Base-by-base conservation (phyloP, 2,888 invertebrate genomes). In the Mycalesis mineus region DNA sequence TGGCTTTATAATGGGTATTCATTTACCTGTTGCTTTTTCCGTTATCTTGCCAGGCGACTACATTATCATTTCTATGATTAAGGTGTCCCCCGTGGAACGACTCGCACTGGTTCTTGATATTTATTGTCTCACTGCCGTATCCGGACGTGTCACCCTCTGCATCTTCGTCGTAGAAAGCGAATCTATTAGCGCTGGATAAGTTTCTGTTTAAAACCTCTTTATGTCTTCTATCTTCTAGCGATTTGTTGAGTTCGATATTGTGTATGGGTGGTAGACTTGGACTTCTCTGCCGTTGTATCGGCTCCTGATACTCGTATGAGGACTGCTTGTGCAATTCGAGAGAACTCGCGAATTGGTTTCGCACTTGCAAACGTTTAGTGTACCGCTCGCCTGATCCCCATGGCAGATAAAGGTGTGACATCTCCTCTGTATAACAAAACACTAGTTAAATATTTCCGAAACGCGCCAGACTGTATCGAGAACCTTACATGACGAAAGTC, bases 81-180 rank as follows among this genome's bases (percentile, higher is more conserved):
- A 63, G 69, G 13, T 60, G 69, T 55, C 68, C 66, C 28, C 78
- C 78, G 40, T 77, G 74, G 42, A 80, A 65, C 3, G 71, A 70
- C 22, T 73, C 70, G 60, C 73, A 77, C 56, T 73, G 77, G 61
- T 71, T 73, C 65, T 75, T 77, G 40, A 65, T 65, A 53, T 92
- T 91, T 9, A 92, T 82, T 48, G 94, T 94, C 75, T 96, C 95
- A 76, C 96, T 96, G 49, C 95, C 94, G 81, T 96, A 95, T 37
- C 96, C 96, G 31, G 95, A 95, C 55, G 95, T 95, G 72, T 95
- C 95, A 37, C 94, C 94, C 72, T 94, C 94, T 53, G 90, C 91
- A 66, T 91, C 88, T 70, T 88, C 88, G 69, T 88, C 88, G 66
- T 85, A 90, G 68, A 89, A 87, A n/a, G 86, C 72, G 62, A 86